A percentile compares a stretch with the other conserved stretches of the same genome.
These are phyloP conservation scores for Nipponia nippon DNA, from an alignment of 2,113 vertebrate species.

Conservation along the genomic window DNA sequence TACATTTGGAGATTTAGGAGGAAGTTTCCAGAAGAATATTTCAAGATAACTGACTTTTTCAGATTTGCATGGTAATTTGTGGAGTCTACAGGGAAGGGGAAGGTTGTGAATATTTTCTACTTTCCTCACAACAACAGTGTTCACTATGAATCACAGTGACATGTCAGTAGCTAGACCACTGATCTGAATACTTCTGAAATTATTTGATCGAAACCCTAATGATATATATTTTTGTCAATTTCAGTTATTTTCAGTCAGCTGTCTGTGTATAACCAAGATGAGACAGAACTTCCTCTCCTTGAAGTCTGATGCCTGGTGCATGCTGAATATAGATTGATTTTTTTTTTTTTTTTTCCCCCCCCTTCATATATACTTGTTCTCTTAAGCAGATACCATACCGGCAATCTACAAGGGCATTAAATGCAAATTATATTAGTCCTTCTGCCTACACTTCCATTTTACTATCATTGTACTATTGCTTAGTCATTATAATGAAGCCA, in stretches of 20 bases:
- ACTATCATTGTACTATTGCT: background rate
- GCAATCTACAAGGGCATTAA: background rate
- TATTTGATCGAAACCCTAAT: background rate
- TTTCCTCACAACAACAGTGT: background rate
- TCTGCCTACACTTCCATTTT: background rate
- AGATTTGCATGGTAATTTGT: background rate
- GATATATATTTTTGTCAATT: background rate
- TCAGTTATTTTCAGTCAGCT: background rate
- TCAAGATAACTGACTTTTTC: background rate
- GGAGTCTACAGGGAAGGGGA: background rate
- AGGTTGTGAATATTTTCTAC: background rate
- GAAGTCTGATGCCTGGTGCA: background rate
- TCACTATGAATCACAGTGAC: background rate
- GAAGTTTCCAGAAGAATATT: background rate
- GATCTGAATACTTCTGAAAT: background rate
- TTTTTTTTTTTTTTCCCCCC: background rate
- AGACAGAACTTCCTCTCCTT: no score
- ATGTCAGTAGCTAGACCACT: background rate
- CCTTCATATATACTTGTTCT: background rate
- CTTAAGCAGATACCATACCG: background rate
- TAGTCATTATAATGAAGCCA: background rate
- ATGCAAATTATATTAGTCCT: background rate
- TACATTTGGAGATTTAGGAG: background rate
- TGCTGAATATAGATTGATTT: background rate
- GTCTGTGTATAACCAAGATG: background rate